A percentile compares a stretch with the other conserved stretches of the same genome.
These are phyloP conservation scores for Zosterops lateralis DNA, from an alignment of 2,113 vertebrate species.

Conservation along the genomic window DNA sequence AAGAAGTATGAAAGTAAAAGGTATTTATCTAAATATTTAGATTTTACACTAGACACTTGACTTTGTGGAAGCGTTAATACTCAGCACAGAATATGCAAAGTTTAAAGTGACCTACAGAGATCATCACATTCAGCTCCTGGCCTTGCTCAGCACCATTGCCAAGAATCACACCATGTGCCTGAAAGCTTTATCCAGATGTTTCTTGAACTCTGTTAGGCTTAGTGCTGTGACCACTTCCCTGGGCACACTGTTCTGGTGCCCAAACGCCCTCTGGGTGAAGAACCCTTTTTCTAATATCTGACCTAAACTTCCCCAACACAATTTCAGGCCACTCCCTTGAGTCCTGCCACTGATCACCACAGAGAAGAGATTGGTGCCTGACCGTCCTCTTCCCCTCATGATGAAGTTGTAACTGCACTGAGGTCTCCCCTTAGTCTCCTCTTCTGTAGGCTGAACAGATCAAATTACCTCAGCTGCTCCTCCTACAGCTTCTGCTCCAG, in stretches of 20 bases:
- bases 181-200: background rate
- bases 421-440: background rate
- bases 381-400: background rate
- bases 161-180: background rate
- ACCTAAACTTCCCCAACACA: background rate
- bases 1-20: background rate
- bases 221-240: background rate
- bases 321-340: background rate
- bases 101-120: background rate
- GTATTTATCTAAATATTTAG: background rate
- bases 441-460: background rate
- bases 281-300: background rate
- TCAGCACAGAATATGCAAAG: background rate
- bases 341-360: background rate
- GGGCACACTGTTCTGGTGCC: background rate
- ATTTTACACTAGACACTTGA: background rate
- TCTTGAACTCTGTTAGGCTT: background rate
- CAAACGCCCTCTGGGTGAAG: background rate
- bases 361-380: background rate
- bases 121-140: rapidly evolving
- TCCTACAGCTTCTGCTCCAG: background rate
- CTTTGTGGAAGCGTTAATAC: background rate
- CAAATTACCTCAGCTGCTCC: background rate
- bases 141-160: background rate
- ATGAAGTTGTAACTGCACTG: background rate